These are phyloP conservation scores for Entelurus aequoreus DNA, from an alignment of 2,113 vertebrate genomes.

Conservation along the genomic window DNA sequence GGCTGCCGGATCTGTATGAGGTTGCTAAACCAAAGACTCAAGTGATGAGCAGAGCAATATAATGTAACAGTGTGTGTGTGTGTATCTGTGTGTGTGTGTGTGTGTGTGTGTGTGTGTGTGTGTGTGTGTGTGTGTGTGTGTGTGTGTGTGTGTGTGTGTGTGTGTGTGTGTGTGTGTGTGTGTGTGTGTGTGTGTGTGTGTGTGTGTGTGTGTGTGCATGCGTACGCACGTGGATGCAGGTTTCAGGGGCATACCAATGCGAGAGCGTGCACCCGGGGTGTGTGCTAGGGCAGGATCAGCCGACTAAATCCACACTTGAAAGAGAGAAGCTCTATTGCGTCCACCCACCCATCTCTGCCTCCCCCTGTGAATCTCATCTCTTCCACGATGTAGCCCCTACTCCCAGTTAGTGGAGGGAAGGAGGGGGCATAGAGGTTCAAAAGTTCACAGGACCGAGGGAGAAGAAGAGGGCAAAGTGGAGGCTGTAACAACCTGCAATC, in stretches of 20 bases:
- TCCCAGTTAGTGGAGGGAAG: constrained; percentile 51
- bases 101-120: too few relatives aligned
- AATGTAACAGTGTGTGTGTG: constrained; percentile 2
- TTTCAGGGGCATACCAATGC: not conserved
- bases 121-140: too few relatives aligned
- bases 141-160: too few relatives aligned
- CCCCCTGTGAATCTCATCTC: constrained; percentile 36
- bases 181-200: constrained; percentile 14
- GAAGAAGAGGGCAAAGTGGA: constrained; percentile 22
- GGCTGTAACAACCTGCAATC: constrained; percentile 21
- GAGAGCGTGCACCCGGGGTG: constrained; percentile 1
- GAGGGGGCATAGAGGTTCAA: constrained; percentile 23
- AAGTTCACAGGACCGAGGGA: constrained; percentile 50
- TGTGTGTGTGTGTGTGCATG: constrained; percentile 11
- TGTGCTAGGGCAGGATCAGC: constrained; percentile 50
- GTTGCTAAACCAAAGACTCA: constrained; percentile 44
- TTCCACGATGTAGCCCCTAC: constrained; percentile 25
- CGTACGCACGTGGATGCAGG: not conserved
- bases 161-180: too few relatives aligned
- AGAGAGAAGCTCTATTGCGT: constrained; percentile 64
- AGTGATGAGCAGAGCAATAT: constrained; percentile 41
- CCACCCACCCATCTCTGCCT: constrained; percentile 39
- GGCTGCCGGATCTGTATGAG: constrained; percentile 44
- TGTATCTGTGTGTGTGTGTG: too few relatives aligned
- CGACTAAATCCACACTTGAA: constrained; percentile 73